Conservation (phyloP, 2,797 vertebrate species). For the Decapterus maruadsi region DNA sequence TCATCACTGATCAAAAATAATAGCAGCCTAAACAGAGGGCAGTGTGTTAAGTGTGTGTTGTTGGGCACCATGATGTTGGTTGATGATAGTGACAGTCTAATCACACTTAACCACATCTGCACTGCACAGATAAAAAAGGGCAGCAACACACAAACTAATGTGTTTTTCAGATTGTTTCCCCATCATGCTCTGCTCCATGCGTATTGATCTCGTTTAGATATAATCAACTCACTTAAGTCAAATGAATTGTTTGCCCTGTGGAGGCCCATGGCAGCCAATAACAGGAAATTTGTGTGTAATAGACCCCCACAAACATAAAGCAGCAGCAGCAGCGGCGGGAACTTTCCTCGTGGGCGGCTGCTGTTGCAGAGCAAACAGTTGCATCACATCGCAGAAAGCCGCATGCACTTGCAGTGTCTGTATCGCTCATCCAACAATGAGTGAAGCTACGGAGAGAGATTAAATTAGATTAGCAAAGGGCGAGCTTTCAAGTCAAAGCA, state of each 20-base stretch:
- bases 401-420: not conserved
- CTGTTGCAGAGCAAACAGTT: constrained; percentile 34
- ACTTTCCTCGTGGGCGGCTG: constrained; percentile 33
- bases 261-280: constrained; percentile 5
- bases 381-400: not conserved
- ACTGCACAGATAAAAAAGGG: not conserved
- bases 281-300: constrained; percentile 30
- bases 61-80: not conserved
- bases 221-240: not conserved
- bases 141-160: not conserved
- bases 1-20: no score
- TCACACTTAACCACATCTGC: not conserved
- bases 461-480: constrained; percentile 65
- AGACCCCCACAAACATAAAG: not conserved
- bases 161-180: constrained; percentile 8
- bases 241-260: not conserved
- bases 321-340: constrained; percentile 1
- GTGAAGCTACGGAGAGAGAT: constrained; percentile 48
- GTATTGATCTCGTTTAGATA: not conserved
- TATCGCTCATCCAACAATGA: constrained; percentile 18
- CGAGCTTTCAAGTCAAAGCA: constrained; percentile 70
- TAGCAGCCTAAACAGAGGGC: no score
- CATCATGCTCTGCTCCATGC: not conserved
- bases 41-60: no score
- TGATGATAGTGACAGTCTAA: not conserved